These are phyloP conservation scores for Plectrocnemia conspersa DNA, from an alignment of 1,140 invertebrate genomes.

Conservation along the genomic window DNA sequence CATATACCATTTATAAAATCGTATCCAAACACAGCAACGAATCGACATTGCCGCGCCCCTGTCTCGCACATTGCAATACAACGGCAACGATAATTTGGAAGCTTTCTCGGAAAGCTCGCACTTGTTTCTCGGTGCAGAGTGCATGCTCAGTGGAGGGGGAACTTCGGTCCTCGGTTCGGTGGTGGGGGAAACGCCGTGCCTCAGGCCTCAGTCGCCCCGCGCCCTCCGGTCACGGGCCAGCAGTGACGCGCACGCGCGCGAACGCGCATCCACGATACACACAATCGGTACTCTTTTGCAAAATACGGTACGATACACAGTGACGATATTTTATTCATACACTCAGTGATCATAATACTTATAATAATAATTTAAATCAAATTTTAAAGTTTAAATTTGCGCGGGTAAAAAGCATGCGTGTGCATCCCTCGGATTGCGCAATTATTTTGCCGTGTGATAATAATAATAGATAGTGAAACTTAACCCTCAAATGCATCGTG, in stretches of 20 bases:
- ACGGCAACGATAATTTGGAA: neutral
- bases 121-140: neutral
- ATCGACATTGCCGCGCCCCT: too few species aligned
- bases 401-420: conserved; percentile 2
- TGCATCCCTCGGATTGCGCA: neutral
- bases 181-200: conserved; percentile 4
- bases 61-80: too few species aligned
- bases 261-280: neutral
- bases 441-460: neutral
- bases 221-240: conserved; percentile 21
- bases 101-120: conserved; percentile 1
- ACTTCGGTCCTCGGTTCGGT: conserved; percentile 7
- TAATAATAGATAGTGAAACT: too few species aligned
- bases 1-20: too few species aligned
- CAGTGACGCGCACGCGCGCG: neutral
- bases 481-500: too few species aligned
- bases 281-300: neutral
- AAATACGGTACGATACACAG: neutral
- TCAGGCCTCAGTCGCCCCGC: conserved; percentile 28
- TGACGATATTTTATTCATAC: neutral
- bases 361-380: too few species aligned
- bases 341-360: neutral
- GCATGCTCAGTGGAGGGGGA: conserved; percentile 10
- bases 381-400: conserved; percentile 2
- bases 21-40: too few species aligned